phyloP scores from a whole-genome alignment of 2,888 invertebrate species.

The Ischnus inquisitorius region DNA sequence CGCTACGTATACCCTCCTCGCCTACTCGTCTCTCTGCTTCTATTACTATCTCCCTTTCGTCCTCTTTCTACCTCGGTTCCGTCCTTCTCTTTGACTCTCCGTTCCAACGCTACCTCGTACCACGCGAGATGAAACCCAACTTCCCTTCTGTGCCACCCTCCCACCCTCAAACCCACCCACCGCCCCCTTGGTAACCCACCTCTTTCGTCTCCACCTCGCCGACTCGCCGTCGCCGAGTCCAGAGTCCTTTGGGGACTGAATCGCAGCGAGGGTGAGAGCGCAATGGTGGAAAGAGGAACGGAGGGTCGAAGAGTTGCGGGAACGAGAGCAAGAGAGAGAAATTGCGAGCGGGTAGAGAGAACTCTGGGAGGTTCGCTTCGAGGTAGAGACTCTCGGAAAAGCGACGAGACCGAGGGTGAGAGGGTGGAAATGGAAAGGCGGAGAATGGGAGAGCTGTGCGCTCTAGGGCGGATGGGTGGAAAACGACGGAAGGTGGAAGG shows the following conservation, averaged over 20 bases:
- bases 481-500: slow-evolving; percentile 66
- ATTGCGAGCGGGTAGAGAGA: slow-evolving; percentile 61
- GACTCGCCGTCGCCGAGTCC: slow-evolving; percentile 70
- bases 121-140: slow-evolving; percentile 85
- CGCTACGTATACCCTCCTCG: slow-evolving; percentile 44
- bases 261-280: slow-evolving; percentile 64
- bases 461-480: slow-evolving; percentile 62
- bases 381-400: slow-evolving; percentile 59
- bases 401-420: slow-evolving; percentile 55
- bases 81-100: slow-evolving; percentile 39
- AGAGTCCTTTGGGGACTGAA: slow-evolving; percentile 72
- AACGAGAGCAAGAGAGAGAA: slow-evolving; percentile 36
- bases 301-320: slow-evolving; percentile 57
- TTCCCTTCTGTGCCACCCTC: slow-evolving; percentile 77
- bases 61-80: slow-evolving; percentile 55
- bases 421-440: slow-evolving; percentile 37
- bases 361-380: slow-evolving; percentile 59
- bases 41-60: slow-evolving; percentile 63
- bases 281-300: slow-evolving; percentile 61
- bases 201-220: slow-evolving; percentile 68
- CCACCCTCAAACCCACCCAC: slow-evolving; percentile 54
- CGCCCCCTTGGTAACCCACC: slow-evolving; percentile 69
- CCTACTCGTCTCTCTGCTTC: slow-evolving; percentile 57
- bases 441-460: slow-evolving; percentile 37
- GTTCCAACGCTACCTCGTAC: slow-evolving; percentile 70